Base-by-base conservation (phyloP, 64 coral and sea anemone species). In the Hydrozoanthus tunicans region DNA sequence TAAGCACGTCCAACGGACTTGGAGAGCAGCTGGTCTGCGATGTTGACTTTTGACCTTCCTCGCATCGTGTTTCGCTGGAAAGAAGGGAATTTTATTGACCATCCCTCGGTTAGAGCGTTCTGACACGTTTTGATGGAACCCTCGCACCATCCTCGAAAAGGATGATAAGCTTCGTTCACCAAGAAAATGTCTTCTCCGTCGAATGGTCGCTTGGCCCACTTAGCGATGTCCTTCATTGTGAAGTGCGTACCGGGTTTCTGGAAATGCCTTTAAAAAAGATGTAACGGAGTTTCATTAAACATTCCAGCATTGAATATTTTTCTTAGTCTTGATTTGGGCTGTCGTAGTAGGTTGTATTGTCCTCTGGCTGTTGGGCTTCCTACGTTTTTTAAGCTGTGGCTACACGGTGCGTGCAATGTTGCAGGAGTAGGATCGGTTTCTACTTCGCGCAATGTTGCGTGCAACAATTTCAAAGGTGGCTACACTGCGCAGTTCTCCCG, bases 151-250 rank as follows among this genome's bases (percentile, higher is more conserved):
- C 91, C 91, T 43, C 80, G 64, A 51, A 86, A 59, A 43, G 80
- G 86, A 55, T 96, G 73, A 55, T 85, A 96, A 24, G 91, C 94
- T 56, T 93, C 94, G 10, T 92, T 92, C 23, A 93, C 89, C 5
- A 93, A 14, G 32, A 95, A 95, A 27, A 93, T 74, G 58, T 96
- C 84, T 59, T 96, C 86, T 10, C 80, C 86, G 13, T 63, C 4
- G 55, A 96, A 96, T 24, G 91, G 91, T 62, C 94, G 64, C 51
- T 93, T 96, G 56, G 94, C 94, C 94, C 94, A 96, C 69, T 93
- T 51, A 11, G 58, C 82, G 79, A 96, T 90, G 51, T 93, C 79
- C 13, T 70, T 81, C 85, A 83, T 77, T 17, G 79, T 62, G 72
- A 93, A 79, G 32, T 86, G 78, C 9, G 94, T 90, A 53, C 91